Base-by-base conservation (phyloP, 2,797 vertebrate species). In the Gastrophryne carolinensis region DNA sequence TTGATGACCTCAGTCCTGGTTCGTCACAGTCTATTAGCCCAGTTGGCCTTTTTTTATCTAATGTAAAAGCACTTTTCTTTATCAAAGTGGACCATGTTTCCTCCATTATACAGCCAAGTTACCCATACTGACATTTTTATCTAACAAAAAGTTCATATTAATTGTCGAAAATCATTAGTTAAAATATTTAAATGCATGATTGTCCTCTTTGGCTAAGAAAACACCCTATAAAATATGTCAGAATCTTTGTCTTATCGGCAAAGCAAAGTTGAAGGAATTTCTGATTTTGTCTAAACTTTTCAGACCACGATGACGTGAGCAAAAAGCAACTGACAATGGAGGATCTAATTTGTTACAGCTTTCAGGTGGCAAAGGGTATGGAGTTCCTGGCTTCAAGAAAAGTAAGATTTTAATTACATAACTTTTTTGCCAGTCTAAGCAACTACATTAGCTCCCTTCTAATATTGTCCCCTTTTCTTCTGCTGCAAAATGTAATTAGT, bases 341-440 rank as follows among this genome's bases (percentile, higher is more conserved):
- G 82, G 95, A 96, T 83, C 87, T 98, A 80, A 96, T 98, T 78
- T 97, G 93, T 88, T 98, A 98, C 85, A 96, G 94, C 85, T 98
- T 97, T 88, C 96, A 98, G 88, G 95, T 97, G 68, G 93, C 95
- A 65, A 97, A 97, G 88, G 96, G 95, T 85, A 98, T 96, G 96
- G 96, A 98, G 83, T 97, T 98, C 82, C 89, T 98, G 68, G 93
- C 95, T 61, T 97, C 96, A 56, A 91, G 96, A 87, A 98, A 96
- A 90, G 95, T 98, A 91, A 85, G 88, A 60, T 71, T 24, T 67
- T 68, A n/a, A 41, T 23, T 34, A 35, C 23, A 54, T 39, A 68
- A 29, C 50, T 15, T 68, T 68, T 12, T n/a, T n/a, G n/a, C n/a
- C n/a, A n/a, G n/a, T n/a, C n/a, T n/a, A n/a, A n/a, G n/a, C n/a